Conservation (phyloP, 2,113 vertebrate species). For the Mobula hypostoma region DNA sequence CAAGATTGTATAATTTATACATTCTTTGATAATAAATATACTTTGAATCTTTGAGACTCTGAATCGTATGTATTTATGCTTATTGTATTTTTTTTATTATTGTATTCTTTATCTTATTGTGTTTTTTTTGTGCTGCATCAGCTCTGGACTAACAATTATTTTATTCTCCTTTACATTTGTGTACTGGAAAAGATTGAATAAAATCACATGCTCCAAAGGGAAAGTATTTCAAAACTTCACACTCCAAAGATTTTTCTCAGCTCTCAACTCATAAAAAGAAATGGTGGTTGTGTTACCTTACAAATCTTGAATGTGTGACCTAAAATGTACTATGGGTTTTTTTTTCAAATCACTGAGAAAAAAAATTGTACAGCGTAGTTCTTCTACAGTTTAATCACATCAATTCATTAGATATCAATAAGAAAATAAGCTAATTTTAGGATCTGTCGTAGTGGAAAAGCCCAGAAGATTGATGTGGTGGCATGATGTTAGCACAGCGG, state of each 20-base stretch:
- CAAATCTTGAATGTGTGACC: not conserved
- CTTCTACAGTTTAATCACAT: not conserved
- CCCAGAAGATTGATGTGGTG: constrained; percentile 26
- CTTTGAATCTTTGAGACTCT: too few species aligned
- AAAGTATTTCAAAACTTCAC: not conserved
- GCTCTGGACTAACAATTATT: too few species aligned
- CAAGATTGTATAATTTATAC: too few species aligned
- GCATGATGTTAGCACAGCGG: constrained; percentile 7
- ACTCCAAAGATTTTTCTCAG: not conserved
- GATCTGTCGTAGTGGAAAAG: constrained; percentile 4
- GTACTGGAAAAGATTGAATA: not conserved
- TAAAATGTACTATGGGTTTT: not conserved
- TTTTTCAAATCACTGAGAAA: too few species aligned
- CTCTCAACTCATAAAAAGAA: not conserved
- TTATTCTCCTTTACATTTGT: too few species aligned
- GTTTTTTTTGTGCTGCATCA: too few species aligned
- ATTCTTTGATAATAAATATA: too few species aligned
- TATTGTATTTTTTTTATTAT: too few species aligned
- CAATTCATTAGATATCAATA: constrained; percentile 3
- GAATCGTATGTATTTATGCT: too few species aligned
- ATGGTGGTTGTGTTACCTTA: not conserved
- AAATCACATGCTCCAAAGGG: not conserved
- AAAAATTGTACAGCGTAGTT: not conserved
- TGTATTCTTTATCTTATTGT: too few species aligned
- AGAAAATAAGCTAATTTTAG: constrained; percentile 18